phyloP scores from a whole-genome alignment of 2,888 invertebrate species.

The Linyphia triangularis region DNA sequence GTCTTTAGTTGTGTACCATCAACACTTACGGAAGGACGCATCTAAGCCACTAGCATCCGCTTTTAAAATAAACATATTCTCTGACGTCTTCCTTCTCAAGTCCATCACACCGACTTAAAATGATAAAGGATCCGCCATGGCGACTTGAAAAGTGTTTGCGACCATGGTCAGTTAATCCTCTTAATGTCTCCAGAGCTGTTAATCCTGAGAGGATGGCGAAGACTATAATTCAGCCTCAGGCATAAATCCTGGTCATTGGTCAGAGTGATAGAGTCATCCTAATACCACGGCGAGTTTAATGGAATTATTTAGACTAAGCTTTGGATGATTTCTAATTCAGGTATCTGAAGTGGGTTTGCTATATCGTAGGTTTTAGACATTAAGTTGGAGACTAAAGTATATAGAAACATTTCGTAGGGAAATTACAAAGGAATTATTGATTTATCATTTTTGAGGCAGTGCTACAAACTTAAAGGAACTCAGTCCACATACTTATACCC shows the following conservation, averaged over 20 bases:
- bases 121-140: conserved; percentile 12
- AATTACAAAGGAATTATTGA: no score
- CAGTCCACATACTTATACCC: no score
- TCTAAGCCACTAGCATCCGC: neutral
- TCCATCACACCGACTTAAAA: conserved; percentile 8
- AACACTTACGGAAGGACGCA: neutral
- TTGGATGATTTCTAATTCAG: no score
- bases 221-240: conserved; percentile 2
- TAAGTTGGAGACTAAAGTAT: no score
- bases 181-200: conserved; percentile 44
- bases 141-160: conserved; percentile 5
- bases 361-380: no score
- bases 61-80: neutral
- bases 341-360: no score
- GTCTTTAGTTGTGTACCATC: no score
- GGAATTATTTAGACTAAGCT: neutral
- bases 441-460: no score
- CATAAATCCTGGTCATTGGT: conserved; percentile 33
- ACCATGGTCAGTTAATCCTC: conserved; percentile 28
- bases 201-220: neutral
- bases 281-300: neutral
- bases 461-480: no score
- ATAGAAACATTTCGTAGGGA: no score
- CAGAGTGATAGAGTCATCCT: neutral
- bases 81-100: conserved; percentile 3